Evolutionary conservation across 2,888 invertebrate species (phyloP), one percentile per base, ranked within the genome.

Genomic region (Artemia sinica): DNA sequence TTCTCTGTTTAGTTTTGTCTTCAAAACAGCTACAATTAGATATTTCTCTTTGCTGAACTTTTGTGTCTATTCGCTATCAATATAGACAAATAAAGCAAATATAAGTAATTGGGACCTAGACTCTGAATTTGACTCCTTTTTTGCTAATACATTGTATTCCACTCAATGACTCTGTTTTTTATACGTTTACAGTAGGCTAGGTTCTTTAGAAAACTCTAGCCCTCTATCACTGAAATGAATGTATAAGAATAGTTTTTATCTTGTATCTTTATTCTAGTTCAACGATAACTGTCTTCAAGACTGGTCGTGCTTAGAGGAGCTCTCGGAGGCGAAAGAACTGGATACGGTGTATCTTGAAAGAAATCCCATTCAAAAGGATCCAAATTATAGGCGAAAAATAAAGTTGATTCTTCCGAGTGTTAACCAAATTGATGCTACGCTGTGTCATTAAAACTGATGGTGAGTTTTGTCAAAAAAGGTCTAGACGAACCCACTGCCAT

Each of bases 351-450:
- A 98, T 78, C 79, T 99, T 74, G 96, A 98, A 77, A 82, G 88
- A 50, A 99, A 98, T 80, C 95, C 96, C 0, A 78, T 97, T 1
- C 81, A 78, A 68, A 81, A 82, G 52, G 93, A 90, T 81, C 82
- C 89, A 0, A 88, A 87, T 74, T 97, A 97, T 78, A 81, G 96
- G 69, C 83, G 92, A 74, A 97, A 97, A 79, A 81, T 97, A 65
- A 94, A 90, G 79, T 79, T 96, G 70, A 82, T 86, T 1, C 80
- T 95, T 28, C 95, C 97, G 0, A 85, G 86, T 74, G 79, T 99
- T 49, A 83, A 84, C 71, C 96, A 98, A 79, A 89, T 98, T 74
- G 98, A 98, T 81, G 97, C 97, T 10, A 96, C 95, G 10, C 79
- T 92, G 75, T 92, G 91, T 81, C 28, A 28, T 28, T 28, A 28